Conservation (phyloP, 2,888 invertebrate species). For the Ptychoptera contaminata region DNA sequence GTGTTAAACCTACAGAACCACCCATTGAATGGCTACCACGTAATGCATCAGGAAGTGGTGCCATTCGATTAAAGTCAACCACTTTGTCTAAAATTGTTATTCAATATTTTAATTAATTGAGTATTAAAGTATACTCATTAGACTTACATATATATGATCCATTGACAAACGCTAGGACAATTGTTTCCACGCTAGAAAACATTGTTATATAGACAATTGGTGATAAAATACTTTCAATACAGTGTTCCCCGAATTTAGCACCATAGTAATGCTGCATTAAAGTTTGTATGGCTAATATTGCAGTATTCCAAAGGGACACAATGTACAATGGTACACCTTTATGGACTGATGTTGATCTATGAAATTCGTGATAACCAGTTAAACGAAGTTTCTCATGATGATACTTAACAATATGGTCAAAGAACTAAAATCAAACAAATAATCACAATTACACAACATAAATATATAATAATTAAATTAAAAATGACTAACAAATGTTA, state of each 20-base stretch:
- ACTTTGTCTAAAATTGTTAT: slow-evolving; percentile 36
- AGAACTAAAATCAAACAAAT: slow-evolving; percentile 35
- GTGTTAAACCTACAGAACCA: slow-evolving; percentile 28
- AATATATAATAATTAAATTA: not conserved
- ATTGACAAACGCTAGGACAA: slow-evolving; percentile 34
- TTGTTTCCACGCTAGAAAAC: slow-evolving; percentile 35
- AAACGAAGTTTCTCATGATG: slow-evolving; percentile 44
- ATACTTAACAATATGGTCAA: slow-evolving; percentile 40
- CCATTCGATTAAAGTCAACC: slow-evolving; percentile 39
- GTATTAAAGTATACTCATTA: not conserved
- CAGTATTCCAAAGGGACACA: slow-evolving; percentile 44
- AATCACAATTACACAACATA: slow-evolving; percentile 2
- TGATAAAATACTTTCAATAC: slow-evolving; percentile 33
- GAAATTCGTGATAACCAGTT: slow-evolving; percentile 52
- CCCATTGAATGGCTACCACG: slow-evolving; percentile 28
- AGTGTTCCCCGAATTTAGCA: slow-evolving; percentile 34
- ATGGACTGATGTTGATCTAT: slow-evolving; percentile 41
- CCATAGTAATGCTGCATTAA: slow-evolving; percentile 40
- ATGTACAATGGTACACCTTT: slow-evolving; percentile 44
- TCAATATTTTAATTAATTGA: not conserved
- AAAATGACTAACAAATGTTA: slow-evolving; percentile 35
- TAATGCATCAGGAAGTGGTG: slow-evolving; percentile 45
- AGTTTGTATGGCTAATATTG: slow-evolving; percentile 37
- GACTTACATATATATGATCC: slow-evolving; percentile 37
- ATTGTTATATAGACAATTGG: slow-evolving; percentile 43